A percentile compares a stretch with the other conserved stretches of the same genome.
Evolutionary conservation across 2,113 vertebrate genomes (phyloP).

Genomic region (Paradoxurus hermaphroditus): DNA sequence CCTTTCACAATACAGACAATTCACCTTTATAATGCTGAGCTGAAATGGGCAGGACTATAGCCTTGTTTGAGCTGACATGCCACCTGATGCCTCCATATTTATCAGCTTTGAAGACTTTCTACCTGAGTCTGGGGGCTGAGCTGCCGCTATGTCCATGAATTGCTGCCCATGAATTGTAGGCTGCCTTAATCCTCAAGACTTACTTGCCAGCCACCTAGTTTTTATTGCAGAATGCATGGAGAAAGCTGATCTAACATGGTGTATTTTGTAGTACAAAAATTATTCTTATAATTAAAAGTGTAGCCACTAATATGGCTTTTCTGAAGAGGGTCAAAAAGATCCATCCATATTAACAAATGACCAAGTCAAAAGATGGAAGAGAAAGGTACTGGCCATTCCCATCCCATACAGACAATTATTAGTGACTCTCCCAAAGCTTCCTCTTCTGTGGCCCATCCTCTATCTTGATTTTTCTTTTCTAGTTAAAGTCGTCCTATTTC

Average conservation of each 20-base stretch:
- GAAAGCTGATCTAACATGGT: background rate
- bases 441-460: background rate
- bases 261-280: background rate
- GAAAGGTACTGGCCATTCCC: background rate
- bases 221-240: background rate
- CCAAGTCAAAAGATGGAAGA: background rate
- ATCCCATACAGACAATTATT: accelerated
- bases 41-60: slow-evolving; percentile 29
- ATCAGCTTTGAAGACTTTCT: slow-evolving; percentile 45
- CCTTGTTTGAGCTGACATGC: slow-evolving; percentile 47
- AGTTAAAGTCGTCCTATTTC: background rate
- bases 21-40: slow-evolving; percentile 73
- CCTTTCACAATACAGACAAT: slow-evolving; percentile 70
- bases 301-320: background rate
- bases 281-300: background rate
- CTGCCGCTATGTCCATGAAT: background rate
- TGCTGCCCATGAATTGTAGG: slow-evolving; percentile 11
- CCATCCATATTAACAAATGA: background rate
- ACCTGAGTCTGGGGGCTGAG: slow-evolving; percentile 4
- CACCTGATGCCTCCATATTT: slow-evolving; percentile 54
- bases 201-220: background rate
- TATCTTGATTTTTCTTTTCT: background rate
- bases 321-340: background rate
- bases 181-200: background rate
- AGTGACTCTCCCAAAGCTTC: background rate